These are phyloP conservation scores for Machaerirhynchus nigripectus DNA, from an alignment of 2,113 vertebrate species.

Conservation along the genomic window DNA sequence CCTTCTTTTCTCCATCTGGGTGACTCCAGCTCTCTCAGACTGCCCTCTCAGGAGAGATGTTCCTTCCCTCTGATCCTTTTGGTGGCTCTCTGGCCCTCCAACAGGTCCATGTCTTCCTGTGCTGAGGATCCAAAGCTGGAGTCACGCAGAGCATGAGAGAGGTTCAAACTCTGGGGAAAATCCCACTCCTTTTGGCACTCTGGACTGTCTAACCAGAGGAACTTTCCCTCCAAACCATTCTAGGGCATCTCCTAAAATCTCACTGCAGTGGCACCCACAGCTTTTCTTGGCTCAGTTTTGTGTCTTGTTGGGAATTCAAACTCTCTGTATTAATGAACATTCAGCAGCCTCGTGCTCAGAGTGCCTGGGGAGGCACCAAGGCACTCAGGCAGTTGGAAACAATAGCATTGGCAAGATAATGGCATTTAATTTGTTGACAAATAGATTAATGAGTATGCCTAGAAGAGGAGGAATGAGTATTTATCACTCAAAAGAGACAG, in stretches of 20 bases:
- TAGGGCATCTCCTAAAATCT: neutral
- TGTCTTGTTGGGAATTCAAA: neutral
- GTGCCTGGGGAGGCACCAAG: neutral
- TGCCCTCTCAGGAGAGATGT: neutral
- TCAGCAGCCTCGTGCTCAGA: neutral
- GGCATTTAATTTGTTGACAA: constrained; percentile 61
- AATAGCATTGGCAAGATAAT: constrained; percentile 46
- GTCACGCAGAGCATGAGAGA: neutral
- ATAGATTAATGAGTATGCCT: constrained; percentile 33
- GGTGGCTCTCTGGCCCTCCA: neutral
- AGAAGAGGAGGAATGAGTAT: neutral
- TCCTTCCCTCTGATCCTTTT: neutral
- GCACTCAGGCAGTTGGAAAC: constrained; percentile 26
- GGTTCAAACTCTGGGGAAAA: neutral
- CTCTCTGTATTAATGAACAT: neutral
- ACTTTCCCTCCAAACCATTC: neutral
- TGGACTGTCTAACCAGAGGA: neutral
- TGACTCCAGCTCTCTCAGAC: neutral
- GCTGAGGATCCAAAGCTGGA: neutral
- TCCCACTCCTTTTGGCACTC: neutral
- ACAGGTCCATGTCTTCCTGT: neutral
- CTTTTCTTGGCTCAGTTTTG: neutral
- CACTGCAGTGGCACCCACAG: neutral
- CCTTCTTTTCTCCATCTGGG: neutral
- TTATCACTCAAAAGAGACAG: constrained; percentile 5